These are phyloP conservation scores for Eupithecia pulchellata DNA, from an alignment of 2,888 invertebrate genomes.

Conservation along the genomic window DNA sequence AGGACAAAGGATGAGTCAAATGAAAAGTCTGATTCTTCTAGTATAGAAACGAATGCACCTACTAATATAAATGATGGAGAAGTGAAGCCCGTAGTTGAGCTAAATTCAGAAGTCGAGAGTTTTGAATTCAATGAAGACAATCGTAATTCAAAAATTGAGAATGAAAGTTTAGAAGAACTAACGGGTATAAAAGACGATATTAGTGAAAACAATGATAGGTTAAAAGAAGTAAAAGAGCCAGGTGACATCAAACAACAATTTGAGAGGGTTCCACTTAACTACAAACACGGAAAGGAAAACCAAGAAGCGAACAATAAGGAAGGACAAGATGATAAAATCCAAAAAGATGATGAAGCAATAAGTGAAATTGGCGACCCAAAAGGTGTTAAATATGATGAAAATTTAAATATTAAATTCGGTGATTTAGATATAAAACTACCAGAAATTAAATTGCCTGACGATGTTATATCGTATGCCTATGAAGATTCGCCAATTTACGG, in stretches of 20 bases:
- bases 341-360: conserved; percentile 52
- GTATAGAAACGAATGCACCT: conserved; percentile 49
- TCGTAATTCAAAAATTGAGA: conserved; percentile 48
- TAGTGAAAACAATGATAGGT: conserved; percentile 52
- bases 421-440: conserved; percentile 75
- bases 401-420: conserved; percentile 74
- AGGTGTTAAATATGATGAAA: conserved; percentile 65
- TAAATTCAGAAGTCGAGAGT: conserved; percentile 62
- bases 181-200: conserved; percentile 52
- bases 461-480: conserved; percentile 69
- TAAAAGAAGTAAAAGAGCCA: conserved; percentile 44
- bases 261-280: conserved; percentile 78
- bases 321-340: conserved; percentile 44
- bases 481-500: conserved; percentile 54
- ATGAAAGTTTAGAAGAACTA: conserved; percentile 58
- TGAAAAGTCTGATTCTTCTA: conserved; percentile 42
- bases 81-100: conserved; percentile 76
- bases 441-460: conserved; percentile 79
- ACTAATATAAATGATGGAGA: conserved; percentile 69
- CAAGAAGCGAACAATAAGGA: conserved; percentile 38
- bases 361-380: conserved; percentile 63
- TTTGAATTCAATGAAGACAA: conserved; percentile 56
- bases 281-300: conserved; percentile 64
- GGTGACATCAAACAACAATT: conserved; percentile 75
- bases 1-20: conserved; percentile 42